phyloP scores from a whole-genome alignment of 2,888 invertebrate species.

The Lasioglossum figueresi region DNA sequence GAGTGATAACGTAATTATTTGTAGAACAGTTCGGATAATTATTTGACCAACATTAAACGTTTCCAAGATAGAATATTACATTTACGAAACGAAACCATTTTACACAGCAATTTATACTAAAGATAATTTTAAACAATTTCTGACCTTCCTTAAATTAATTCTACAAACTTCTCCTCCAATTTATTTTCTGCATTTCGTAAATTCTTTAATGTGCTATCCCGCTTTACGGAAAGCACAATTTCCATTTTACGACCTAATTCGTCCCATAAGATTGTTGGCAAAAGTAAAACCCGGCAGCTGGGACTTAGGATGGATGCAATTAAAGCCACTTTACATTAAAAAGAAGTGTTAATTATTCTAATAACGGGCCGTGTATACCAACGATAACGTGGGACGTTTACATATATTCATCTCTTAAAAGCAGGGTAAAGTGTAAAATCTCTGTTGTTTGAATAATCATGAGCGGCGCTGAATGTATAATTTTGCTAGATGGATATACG shows the following conservation, averaged over 20 bases:
- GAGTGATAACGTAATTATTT: neutral
- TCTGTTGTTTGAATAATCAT: conserved; percentile 13
- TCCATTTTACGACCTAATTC: conserved; percentile 5
- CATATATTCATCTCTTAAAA: neutral
- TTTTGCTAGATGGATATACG: conserved; percentile 6
- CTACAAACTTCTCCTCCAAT: neutral
- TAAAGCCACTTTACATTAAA: neutral
- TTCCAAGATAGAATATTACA: neutral
- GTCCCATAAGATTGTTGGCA: neutral
- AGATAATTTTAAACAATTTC: neutral
- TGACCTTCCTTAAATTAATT: neutral
- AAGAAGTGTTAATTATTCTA: neutral
- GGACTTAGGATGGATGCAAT: neutral
- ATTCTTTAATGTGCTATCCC: conserved; percentile 3
- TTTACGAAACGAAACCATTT: neutral
- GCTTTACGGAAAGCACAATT: neutral
- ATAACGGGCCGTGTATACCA: neutral
- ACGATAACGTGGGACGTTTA: neutral
- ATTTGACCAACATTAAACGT: neutral
- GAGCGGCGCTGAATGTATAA: conserved; percentile 3
- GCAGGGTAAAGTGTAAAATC: conserved; percentile 7
- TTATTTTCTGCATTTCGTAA: neutral
- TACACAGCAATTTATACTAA: neutral
- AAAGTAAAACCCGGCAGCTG: neutral
- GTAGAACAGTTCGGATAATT: neutral